phyloP scores from a whole-genome alignment of 2,888 invertebrate species.

The Leucophora obtusa region DNA sequence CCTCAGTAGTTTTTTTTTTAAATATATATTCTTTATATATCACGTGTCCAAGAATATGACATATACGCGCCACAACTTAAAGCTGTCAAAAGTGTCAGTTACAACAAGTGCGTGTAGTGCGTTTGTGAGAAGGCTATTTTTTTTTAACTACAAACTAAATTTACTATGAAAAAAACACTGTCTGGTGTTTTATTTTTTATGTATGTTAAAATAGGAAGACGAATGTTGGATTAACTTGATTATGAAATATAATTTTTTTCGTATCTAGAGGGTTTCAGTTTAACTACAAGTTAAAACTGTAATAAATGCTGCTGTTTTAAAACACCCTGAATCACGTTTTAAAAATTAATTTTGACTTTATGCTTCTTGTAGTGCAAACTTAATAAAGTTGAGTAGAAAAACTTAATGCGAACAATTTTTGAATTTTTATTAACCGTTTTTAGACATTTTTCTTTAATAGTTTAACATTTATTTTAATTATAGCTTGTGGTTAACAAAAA shows the following conservation, averaged over 20 bases:
- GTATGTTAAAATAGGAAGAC: background rate
- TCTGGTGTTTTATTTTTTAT: background rate
- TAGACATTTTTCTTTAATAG: too few species aligned
- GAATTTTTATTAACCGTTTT: too few species aligned
- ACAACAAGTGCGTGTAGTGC: slow-evolving; percentile 55
- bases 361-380: background rate
- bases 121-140: slow-evolving; percentile 12
- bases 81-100: slow-evolving; percentile 65
- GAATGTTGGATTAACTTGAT: slow-evolving; percentile 13
- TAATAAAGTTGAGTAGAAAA: background rate
- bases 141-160: too few species aligned
- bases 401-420: too few species aligned
- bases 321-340: slow-evolving; percentile 32
- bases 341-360: slow-evolving; percentile 40
- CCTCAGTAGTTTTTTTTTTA: slow-evolving; percentile 3
- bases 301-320: slow-evolving; percentile 12
- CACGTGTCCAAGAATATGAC: slow-evolving; percentile 55
- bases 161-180: too few species aligned
- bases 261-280: slow-evolving; percentile 8
- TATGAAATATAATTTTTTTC: slow-evolving; percentile 7
- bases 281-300: slow-evolving; percentile 7
- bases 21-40: slow-evolving; percentile 25
- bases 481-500: too few species aligned
- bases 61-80: slow-evolving; percentile 56
- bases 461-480: too few species aligned